Conservation (phyloP, 2,797 vertebrate species). For the Clarias platycephalus region DNA sequence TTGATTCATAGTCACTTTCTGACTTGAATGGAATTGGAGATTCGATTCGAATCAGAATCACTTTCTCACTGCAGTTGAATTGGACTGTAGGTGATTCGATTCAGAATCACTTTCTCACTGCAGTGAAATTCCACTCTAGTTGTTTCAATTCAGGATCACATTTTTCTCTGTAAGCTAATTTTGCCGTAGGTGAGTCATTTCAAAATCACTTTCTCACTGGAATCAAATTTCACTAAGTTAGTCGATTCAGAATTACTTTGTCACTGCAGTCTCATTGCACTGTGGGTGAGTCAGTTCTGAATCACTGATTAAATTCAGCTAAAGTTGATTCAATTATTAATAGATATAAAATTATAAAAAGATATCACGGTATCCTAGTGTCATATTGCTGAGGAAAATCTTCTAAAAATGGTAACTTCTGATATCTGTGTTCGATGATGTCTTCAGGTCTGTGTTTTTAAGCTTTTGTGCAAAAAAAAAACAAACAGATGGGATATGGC, state of each 20-base stretch:
- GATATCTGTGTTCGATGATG: neutral
- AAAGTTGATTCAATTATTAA: neutral
- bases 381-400: neutral
- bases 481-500: constrained; percentile 1
- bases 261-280: neutral
- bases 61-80: neutral
- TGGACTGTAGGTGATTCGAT: neutral
- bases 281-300: neutral
- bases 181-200: neutral
- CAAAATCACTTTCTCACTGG: neutral
- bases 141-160: neutral
- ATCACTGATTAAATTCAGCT: neutral
- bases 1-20: neutral
- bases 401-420: neutral
- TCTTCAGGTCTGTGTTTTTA: neutral
- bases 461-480: neutral
- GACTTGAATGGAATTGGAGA: no score
- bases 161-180: no score
- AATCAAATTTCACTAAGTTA: neutral
- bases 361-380: neutral
- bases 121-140: neutral
- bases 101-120: neutral
- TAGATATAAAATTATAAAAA: neutral
- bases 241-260: neutral
- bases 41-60: neutral